A percentile compares a stretch with the other conserved stretches of the same genome.
phyloP scores from a whole-genome alignment of 2,888 invertebrate genomes.

The Trachelus iudaicus region DNA sequence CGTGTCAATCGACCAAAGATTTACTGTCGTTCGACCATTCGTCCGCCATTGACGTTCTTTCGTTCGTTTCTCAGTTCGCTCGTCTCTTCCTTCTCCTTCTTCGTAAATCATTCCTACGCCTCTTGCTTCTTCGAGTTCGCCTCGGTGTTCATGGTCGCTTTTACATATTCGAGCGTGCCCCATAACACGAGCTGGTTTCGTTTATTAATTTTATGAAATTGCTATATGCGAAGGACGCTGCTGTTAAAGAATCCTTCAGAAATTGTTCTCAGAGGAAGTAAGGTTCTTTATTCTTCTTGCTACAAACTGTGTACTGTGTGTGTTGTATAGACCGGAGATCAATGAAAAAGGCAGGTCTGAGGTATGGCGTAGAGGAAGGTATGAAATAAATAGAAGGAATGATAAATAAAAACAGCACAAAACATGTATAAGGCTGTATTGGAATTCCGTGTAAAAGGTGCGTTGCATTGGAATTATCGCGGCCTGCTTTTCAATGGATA shows the following conservation, averaged over 20 bases:
- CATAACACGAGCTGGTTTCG: background rate
- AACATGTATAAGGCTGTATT: background rate
- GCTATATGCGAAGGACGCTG: background rate
- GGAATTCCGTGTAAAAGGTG: conserved; percentile 24
- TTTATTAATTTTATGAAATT: conserved; percentile 6
- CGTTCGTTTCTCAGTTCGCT: conserved; percentile 28
- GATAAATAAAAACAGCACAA: background rate
- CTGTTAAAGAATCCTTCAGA: background rate
- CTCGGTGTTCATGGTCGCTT: conserved; percentile 37
- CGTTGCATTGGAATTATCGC: conserved; percentile 26
- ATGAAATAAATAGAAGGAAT: background rate
- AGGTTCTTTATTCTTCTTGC: background rate
- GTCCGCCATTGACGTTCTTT: conserved; percentile 19
- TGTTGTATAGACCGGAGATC: background rate
- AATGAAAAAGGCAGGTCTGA: background rate
- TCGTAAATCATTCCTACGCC: conserved; percentile 53
- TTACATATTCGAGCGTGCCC: conserved; percentile 27
- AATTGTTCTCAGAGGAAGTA: background rate
- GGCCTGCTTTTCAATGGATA: conserved; percentile 16
- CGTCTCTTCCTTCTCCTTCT: conserved; percentile 39
- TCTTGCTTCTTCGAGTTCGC: conserved; percentile 31
- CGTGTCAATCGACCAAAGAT: conserved; percentile 60
- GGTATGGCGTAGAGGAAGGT: background rate
- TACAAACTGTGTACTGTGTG: background rate
- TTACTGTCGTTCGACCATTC: conserved; percentile 48